A percentile compares a stretch with the other conserved stretches of the same genome.
Evolutionary conservation across 2,797 vertebrate genomes (phyloP).

Genomic region (Neoniphon sammara): DNA sequence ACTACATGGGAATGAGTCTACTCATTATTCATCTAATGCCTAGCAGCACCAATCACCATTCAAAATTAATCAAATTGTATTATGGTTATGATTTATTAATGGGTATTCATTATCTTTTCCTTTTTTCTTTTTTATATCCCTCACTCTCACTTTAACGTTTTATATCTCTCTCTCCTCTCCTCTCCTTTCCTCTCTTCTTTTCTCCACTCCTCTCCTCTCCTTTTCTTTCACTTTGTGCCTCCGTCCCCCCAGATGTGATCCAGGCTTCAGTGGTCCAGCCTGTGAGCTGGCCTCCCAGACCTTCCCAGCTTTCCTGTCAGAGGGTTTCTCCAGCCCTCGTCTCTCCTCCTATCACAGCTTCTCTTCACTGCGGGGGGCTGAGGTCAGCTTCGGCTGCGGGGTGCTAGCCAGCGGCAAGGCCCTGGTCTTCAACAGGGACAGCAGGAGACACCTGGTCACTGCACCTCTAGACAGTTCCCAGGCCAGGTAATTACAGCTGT

Average conservation of each 20-base stretch:
- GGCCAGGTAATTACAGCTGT: constrained; percentile 87
- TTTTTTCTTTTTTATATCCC: constrained; percentile 32
- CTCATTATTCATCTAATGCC: constrained; percentile 50
- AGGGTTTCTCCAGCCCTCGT: constrained; percentile 92
- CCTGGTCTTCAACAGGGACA: constrained; percentile 96
- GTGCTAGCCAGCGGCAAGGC: constrained; percentile 98
- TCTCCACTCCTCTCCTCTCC: not conserved
- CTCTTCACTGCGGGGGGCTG: constrained; percentile 94
- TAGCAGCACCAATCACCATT: constrained; percentile 57
- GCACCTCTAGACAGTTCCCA: constrained; percentile 96
- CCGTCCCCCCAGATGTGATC: constrained; percentile 87
- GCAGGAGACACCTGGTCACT: constrained; percentile 92
- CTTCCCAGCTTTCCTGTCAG: constrained; percentile 94
- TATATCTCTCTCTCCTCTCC: constrained; percentile 21
- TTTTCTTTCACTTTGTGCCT: not conserved
- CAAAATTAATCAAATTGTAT: constrained; percentile 55
- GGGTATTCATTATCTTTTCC: constrained; percentile 56
- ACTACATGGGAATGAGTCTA: constrained; percentile 47
- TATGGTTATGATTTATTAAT: constrained; percentile 65
- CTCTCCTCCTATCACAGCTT: constrained; percentile 98
- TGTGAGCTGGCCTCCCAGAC: constrained; percentile 96
- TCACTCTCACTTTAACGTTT: constrained; percentile 31
- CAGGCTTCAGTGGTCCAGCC: constrained; percentile 94
- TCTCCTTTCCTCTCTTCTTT: constrained; percentile 6
- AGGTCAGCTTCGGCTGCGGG: constrained; percentile 97